A percentile compares a stretch with the other conserved stretches of the same genome.
Conservation (phyloP, 2,888 invertebrate species). For the Cosmia trapezina region DNA sequence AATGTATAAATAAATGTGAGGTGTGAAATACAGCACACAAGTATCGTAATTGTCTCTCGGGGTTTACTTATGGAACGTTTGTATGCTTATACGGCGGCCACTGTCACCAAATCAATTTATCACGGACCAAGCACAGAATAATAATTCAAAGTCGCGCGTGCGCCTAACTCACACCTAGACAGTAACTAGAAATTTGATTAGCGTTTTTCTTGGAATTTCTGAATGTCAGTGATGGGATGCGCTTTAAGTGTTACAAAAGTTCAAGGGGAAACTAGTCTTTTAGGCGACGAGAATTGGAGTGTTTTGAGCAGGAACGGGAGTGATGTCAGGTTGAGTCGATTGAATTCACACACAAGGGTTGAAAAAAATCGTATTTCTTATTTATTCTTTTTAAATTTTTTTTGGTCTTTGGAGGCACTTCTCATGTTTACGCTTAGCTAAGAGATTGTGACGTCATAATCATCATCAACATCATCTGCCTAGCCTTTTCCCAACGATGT, state of each 20-base stretch:
- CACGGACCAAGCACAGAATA: constrained; percentile 81
- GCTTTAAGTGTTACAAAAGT: constrained; percentile 9
- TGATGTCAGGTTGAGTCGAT: neutral
- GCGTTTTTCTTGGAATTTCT: constrained; percentile 71
- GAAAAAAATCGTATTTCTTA: neutral
- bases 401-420: neutral
- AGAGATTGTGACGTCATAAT: neutral
- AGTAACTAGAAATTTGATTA: constrained; percentile 82
- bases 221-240: constrained; percentile 53
- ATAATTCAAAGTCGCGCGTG: constrained; percentile 80
- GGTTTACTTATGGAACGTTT: constrained; percentile 78
- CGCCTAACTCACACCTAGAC: constrained; percentile 81
- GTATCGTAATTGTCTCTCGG: constrained; percentile 77
- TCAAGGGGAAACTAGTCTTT: neutral
- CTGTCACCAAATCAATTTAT: constrained; percentile 86
- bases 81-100: constrained; percentile 78
- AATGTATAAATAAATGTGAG: constrained; percentile 67
- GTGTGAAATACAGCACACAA: constrained; percentile 72
- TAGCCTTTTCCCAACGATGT: too few relatives aligned
- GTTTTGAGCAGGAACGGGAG: neutral
- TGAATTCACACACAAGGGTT: neutral
- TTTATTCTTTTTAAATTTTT: neutral
- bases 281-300: neutral
- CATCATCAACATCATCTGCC: too few relatives aligned
- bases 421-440: neutral